Evolutionary conservation across 2,113 vertebrate genomes (phyloP).

Genomic region (Perca schrenkii): DNA sequence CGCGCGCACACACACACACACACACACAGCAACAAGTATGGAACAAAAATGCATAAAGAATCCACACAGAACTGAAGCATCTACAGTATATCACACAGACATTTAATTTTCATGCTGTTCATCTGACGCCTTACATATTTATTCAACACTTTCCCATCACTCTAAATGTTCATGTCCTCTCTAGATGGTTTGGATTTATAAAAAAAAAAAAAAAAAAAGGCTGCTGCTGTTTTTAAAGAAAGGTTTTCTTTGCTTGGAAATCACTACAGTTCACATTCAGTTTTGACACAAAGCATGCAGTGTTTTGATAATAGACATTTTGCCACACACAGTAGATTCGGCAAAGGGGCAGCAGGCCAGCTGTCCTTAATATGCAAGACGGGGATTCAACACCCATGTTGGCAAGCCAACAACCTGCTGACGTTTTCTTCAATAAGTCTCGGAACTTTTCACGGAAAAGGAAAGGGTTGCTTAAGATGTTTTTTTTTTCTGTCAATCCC

Average conservation of each 20-base stretch:
- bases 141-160: slow-evolving; percentile 65
- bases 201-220: neutral
- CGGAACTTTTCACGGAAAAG: slow-evolving; percentile 1
- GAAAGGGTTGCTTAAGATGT: neutral
- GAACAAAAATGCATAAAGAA: slow-evolving; percentile 19
- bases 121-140: slow-evolving; percentile 75
- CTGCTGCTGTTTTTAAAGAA: slow-evolving; percentile 30
- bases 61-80: slow-evolving; percentile 20
- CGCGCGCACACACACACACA: slow-evolving; percentile 22
- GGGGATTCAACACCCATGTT: slow-evolving; percentile 18
- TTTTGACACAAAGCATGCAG: slow-evolving; percentile 48
- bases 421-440: slow-evolving; percentile 12
- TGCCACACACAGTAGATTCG: slow-evolving; percentile 19
- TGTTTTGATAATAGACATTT: slow-evolving; percentile 42
- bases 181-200: slow-evolving; percentile 22
- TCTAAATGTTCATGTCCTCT: slow-evolving; percentile 49
- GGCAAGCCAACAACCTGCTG: slow-evolving; percentile 27
- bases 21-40: slow-evolving; percentile 20
- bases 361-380: slow-evolving; percentile 46
- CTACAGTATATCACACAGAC: slow-evolving; percentile 21
- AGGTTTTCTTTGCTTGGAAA: slow-evolving; percentile 36
- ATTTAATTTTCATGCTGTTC: slow-evolving; percentile 39
- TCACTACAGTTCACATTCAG: slow-evolving; percentile 22
- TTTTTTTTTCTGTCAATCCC: neutral
- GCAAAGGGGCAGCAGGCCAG: slow-evolving; percentile 22